Evolutionary conservation across 2,797 vertebrate genomes (phyloP).

Genomic region (Oryzias sinensis): DNA sequence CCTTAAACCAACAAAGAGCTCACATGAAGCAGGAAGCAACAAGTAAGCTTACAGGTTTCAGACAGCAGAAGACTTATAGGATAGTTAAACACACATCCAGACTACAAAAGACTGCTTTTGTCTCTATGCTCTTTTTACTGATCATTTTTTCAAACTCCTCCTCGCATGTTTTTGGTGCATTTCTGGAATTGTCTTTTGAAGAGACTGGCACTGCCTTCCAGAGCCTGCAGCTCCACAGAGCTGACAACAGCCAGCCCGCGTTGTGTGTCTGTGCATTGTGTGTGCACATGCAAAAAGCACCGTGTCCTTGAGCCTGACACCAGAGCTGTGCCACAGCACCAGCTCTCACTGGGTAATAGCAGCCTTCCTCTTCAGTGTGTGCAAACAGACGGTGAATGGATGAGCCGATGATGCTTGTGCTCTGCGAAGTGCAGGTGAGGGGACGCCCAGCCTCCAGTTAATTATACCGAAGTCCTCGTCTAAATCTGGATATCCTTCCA

Average conservation of each 20-base stretch:
- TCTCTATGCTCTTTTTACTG: too few species aligned
- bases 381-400: conserved; percentile 42
- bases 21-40: neutral
- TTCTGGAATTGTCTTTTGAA: neutral
- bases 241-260: conserved; percentile 12
- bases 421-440: conserved; percentile 31
- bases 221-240: conserved; percentile 30
- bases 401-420: conserved; percentile 24
- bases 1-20: neutral
- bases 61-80: too few species aligned
- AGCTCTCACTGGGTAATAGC: conserved; percentile 27
- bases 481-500: conserved; percentile 18
- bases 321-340: conserved; percentile 24
- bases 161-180: neutral
- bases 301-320: conserved; percentile 58
- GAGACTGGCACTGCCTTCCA: conserved; percentile 2
- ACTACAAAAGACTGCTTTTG: too few species aligned
- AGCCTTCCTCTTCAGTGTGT: conserved; percentile 23
- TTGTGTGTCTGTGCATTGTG: conserved; percentile 5
- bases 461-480: conserved; percentile 17
- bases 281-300: conserved; percentile 9
- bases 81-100: too few species aligned
- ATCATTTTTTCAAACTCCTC: too few species aligned
- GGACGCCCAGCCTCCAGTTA: conserved; percentile 24
- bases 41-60: neutral